Evolutionary conservation across 2,113 vertebrate species (phyloP), one percentile per base, ranked within the genome.

Genomic region (Scomber colias): DNA sequence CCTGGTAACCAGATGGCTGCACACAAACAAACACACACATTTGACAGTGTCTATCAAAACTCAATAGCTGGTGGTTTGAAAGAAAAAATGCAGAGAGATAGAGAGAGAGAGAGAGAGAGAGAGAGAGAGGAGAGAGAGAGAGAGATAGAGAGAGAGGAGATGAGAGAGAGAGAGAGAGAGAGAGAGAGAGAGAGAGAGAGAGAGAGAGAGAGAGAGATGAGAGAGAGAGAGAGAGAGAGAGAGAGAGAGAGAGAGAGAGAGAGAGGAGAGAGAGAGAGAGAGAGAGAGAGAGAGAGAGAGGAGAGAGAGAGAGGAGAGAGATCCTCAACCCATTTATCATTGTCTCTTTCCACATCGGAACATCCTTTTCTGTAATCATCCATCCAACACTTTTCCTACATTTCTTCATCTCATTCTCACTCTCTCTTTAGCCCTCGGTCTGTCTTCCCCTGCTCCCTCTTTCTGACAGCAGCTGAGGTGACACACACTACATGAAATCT

Each of bases 1-100:
- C 95, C 93, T 88, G 92, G 95, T 94, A 82, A 96, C 95, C 97
- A 97, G 97, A 97, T 98, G 97, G 97, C 92, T 73, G 46, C 73
- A 76, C 40, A 57, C 46, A 61, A 49, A 40, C 44, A 46, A 45
- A 44, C 54, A 72, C 51, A 56, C 45, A 61, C 55, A 82, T 15
- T 59, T 71, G 53, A 72, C 60, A 44, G 53, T 49, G 30, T 68
- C 68, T 30, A 64, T 87, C 75, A 81, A 74, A 71, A 57, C 56
- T 71, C 51, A 86, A 74, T 67, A 72, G 76, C 73, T 70, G 46
- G 16, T 77, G 55, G 68, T 60, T 80, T 45, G 49, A 71, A 59
- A 40, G n/a, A 3, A 75, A 55, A 80, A 78, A 83, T 0, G 30
- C 0, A 35, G 17, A 40, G 35, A 70, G 0, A 35, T 24, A 14